Evolutionary conservation across 2,888 invertebrate species (phyloP).

Genomic region (Drosophila borealis): DNA sequence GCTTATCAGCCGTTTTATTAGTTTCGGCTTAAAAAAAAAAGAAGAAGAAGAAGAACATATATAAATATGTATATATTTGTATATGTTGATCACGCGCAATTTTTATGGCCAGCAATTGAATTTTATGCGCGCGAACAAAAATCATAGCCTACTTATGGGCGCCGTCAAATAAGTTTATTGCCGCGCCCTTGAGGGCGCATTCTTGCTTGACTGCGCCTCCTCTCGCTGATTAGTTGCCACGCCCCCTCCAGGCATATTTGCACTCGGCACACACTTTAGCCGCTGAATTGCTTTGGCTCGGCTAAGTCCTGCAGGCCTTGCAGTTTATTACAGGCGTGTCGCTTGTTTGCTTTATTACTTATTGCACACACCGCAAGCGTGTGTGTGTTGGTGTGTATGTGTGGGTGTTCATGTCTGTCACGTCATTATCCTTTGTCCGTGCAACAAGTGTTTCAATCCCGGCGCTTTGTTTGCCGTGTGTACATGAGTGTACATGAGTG

Average conservation of each 20-base stretch:
- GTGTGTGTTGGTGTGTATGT: slow-evolving; percentile 9
- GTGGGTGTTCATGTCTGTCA: slow-evolving; percentile 42
- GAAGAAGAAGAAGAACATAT: background rate
- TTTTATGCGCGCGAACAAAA: slow-evolving; percentile 58
- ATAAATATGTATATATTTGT: slow-evolving; percentile 16
- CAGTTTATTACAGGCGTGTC: slow-evolving; percentile 60
- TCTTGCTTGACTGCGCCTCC: slow-evolving; percentile 3
- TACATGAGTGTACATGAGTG: background rate
- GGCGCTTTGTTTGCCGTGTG: slow-evolving; percentile 63
- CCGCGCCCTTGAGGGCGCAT: slow-evolving; percentile 33
- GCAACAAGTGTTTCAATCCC: slow-evolving; percentile 81
- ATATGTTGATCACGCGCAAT: slow-evolving; percentile 64
- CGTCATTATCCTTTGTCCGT: slow-evolving; percentile 75
- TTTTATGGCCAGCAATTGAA: slow-evolving; percentile 75
- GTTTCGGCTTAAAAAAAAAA: slow-evolving; percentile 68
- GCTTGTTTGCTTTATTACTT: slow-evolving; percentile 73
- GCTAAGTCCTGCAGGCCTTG: slow-evolving; percentile 34
- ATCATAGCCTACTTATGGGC: slow-evolving; percentile 67
- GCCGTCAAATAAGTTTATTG: slow-evolving; percentile 53
- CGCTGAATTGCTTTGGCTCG: slow-evolving; percentile 21
- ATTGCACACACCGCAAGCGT: slow-evolving; percentile 31
- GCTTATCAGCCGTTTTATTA: slow-evolving; percentile 72
- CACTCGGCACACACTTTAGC: slow-evolving; percentile 36
- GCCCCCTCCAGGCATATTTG: slow-evolving; percentile 54
- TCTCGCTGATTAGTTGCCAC: slow-evolving; percentile 58